phyloP scores from a whole-genome alignment of 1,140 invertebrate species.

The Drosophila pectinifera region DNA sequence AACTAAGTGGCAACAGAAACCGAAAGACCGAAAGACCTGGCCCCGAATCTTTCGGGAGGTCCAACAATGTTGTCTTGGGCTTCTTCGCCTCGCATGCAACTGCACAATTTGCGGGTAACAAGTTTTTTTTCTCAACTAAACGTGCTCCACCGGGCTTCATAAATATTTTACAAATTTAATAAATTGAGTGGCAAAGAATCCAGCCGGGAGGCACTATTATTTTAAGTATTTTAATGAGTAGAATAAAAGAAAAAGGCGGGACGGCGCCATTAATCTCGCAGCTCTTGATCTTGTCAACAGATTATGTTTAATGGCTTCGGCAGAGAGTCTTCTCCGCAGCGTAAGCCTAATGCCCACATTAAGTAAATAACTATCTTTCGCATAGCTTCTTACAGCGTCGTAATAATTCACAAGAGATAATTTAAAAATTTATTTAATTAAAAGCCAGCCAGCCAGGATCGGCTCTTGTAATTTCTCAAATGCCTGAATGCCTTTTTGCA shows the following conservation, averaged over 20 bases:
- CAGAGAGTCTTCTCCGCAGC: constrained; percentile 1
- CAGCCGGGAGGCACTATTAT: constrained; percentile 18
- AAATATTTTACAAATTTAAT: constrained; percentile 54
- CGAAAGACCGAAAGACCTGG: constrained; percentile 1
- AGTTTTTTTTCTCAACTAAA: constrained; percentile 24
- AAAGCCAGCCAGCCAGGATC: neutral
- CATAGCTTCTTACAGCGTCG: constrained; percentile 5
- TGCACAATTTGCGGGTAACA: constrained; percentile 42
- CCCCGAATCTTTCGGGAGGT: constrained; percentile 39
- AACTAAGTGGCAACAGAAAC: constrained; percentile 34
- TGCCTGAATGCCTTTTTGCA: neutral
- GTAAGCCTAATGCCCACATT: constrained; percentile 1
- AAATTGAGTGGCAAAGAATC: constrained; percentile 50
- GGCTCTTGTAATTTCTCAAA: constrained; percentile 1
- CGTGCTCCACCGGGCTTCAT: constrained; percentile 15
- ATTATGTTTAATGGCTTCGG: constrained; percentile 17
- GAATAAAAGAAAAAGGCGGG: constrained; percentile 13
- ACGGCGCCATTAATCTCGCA: neutral
- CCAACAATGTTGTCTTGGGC: constrained; percentile 32
- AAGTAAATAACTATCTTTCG: constrained; percentile 20
- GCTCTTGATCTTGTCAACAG: constrained; percentile 38
- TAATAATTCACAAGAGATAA: constrained; percentile 14
- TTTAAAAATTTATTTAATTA: constrained; percentile 14
- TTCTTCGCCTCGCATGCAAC: constrained; percentile 29
- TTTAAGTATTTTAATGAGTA: constrained; percentile 26